Percentiles rank a stretch among this genome's conserved stretches.
phyloP scores from a whole-genome alignment of 2,888 invertebrate species.

The Yponomeuta malinellus region DNA sequence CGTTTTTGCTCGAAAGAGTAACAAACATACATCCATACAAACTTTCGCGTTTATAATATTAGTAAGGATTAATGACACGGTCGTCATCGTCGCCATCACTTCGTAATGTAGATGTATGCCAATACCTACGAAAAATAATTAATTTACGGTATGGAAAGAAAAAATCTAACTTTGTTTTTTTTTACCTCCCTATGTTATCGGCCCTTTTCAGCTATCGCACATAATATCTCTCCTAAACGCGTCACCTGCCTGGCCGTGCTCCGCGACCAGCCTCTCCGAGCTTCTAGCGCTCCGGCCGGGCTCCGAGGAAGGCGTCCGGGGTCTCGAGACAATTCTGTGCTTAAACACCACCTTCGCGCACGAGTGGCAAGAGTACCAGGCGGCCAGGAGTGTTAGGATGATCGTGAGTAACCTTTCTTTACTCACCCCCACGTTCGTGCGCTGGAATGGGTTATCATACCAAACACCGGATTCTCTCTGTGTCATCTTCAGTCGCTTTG shows the following conservation, averaged over 20 bases:
- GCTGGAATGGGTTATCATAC: not conserved
- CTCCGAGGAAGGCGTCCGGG: constrained; percentile 48
- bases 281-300: constrained; percentile 39
- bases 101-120: no score
- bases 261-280: constrained; percentile 46
- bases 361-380: constrained; percentile 61
- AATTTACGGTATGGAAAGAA: no score
- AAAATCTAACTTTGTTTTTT: no score
- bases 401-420: constrained; percentile 37
- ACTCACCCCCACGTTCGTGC: not conserved
- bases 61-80: no score
- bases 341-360: constrained; percentile 44
- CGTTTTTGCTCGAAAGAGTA: no score
- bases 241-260: constrained; percentile 69
- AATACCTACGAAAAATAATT: no score
- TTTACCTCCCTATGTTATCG: no score
- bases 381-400: constrained; percentile 31
- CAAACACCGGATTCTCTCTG: no score
- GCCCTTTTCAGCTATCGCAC: constrained; percentile 44
- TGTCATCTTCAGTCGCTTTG: no score
- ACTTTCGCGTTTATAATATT: no score
- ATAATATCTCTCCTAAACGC: constrained; percentile 56
- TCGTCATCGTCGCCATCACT: no score
- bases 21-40: no score
- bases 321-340: constrained; percentile 66